Conservation (phyloP, 2,888 invertebrate genomes). For the Ophioninae sp. region DNA sequence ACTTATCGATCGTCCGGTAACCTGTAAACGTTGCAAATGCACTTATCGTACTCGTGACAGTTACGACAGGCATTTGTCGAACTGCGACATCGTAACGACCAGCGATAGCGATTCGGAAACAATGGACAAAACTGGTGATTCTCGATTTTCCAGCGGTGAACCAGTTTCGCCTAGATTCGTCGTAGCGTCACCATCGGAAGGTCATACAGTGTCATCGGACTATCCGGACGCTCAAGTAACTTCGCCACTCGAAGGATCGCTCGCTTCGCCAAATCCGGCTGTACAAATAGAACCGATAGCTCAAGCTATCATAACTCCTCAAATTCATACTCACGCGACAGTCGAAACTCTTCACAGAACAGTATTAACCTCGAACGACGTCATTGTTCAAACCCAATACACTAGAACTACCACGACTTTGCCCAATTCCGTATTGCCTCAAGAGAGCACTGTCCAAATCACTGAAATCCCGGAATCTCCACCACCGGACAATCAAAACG, state of each 20-base stretch:
- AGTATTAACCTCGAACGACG: constrained; percentile 78
- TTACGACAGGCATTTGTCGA: constrained; percentile 89
- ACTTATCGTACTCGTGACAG: constrained; percentile 92
- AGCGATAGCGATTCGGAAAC: constrained; percentile 92
- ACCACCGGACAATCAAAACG: constrained; percentile 64
- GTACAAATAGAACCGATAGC: constrained; percentile 78
- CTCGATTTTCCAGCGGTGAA: constrained; percentile 71
- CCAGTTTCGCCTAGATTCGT: constrained; percentile 75
- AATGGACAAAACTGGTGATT: constrained; percentile 76
- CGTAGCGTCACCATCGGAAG: constrained; percentile 77
- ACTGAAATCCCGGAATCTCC: constrained; percentile 75
- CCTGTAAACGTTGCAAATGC: constrained; percentile 93
- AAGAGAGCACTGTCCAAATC: constrained; percentile 76
- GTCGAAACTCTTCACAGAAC: constrained; percentile 79
- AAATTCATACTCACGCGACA: constrained; percentile 77
- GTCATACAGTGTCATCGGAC: constrained; percentile 75
- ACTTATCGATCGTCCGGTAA: constrained; percentile 88
- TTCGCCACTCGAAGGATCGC: constrained; percentile 76
- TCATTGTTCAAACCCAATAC: constrained; percentile 78
- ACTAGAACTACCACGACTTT: constrained; percentile 78
- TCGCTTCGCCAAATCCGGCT: constrained; percentile 76
- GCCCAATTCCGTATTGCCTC: constrained; percentile 73
- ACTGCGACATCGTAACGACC: constrained; percentile 89
- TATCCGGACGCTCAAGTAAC: constrained; percentile 76
- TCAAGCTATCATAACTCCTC: constrained; percentile 77